phyloP scores from a whole-genome alignment of 2,113 vertebrate species.

The Lepisosteus osseus region DNA sequence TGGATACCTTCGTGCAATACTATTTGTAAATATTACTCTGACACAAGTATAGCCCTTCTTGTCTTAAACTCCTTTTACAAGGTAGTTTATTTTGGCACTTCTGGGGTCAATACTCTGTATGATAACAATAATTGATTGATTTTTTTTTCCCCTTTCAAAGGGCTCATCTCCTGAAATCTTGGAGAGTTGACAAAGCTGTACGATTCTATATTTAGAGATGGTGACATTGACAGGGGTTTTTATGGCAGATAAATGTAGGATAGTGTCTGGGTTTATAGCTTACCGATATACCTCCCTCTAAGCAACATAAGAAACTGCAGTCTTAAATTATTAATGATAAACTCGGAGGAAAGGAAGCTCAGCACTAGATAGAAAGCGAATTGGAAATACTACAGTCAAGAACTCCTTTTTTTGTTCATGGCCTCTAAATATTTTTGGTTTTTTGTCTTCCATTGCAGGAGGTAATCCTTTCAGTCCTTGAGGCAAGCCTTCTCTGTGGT shows the following conservation, averaged over 20 bases:
- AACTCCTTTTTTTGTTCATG: too few species aligned
- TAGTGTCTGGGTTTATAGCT: not conserved
- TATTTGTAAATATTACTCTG: too few species aligned
- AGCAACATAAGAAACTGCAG: constrained; percentile 15
- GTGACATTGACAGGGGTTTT: not conserved
- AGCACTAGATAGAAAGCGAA: not conserved
- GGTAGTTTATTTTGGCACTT: not conserved
- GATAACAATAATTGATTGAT: not conserved
- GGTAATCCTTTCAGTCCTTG: too few species aligned
- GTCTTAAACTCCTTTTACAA: not conserved
- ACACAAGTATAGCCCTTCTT: too few species aligned
- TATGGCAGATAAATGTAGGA: not conserved
- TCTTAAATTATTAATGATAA: constrained; percentile 31
- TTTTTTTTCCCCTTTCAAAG: not conserved
- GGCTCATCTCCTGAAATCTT: not conserved
- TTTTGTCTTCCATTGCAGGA: too few species aligned
- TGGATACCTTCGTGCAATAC: too few species aligned
- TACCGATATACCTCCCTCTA: not conserved
- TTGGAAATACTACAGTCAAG: too few species aligned
- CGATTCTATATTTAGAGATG: not conserved
- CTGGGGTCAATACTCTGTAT: not conserved
- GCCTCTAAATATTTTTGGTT: too few species aligned
- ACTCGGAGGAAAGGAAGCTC: constrained; percentile 1
- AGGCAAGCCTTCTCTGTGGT: too few species aligned
- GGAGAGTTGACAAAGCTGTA: not conserved